Evolutionary conservation across 2,113 vertebrate species (phyloP), one percentile per base, ranked within the genome.

Genomic region (Sylvilagus bachmani): DNA sequence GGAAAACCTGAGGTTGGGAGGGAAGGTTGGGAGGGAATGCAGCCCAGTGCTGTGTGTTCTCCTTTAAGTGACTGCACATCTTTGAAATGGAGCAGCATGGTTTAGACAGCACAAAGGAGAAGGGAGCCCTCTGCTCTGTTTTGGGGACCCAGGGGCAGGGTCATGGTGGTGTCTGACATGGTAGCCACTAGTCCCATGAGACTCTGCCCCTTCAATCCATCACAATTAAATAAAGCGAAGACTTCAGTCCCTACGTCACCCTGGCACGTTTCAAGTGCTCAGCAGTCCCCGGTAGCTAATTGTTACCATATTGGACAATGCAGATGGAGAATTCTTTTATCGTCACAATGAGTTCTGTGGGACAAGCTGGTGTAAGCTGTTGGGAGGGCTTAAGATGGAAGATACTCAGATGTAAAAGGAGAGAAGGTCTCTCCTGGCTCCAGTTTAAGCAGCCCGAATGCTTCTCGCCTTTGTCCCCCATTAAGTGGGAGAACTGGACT

Each of bases 1-100:
- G 84, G 90, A 27, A 69, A 83, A 84, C 79, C 80, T 86, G 25
- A 9, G 38, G 89, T 66, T 86, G 31, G 96, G 89, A 93, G 84
- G 22, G 17, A 3, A 64, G 67, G n/a, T n/a, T n/a, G n/a, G 82
- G 71, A 73, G 51, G 77, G 80, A 86, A 74, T 25, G 33, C 27
- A 12, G 0, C 71, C 92, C 62, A 58, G 55, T 16, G 0, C 33
- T 3, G 2, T 21, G n/a, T 27, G 17, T 61, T 92, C 90, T 83
- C 75, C 81, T 84, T 87, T 69, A 90, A 85, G 69, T 19, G 58
- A 14, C 2, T 51, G 29, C 0, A 12, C 1, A 1, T 75, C 77
- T 53, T 25, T 22, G 51, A 22, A 61, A 86, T 80, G 86, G 12
- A 66, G 14, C 1, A 12, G 61, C 21, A 14, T 5, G 3, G 11